Conservation (phyloP, 2,888 invertebrate genomes). For the Petrolisthes manimaculis region DNA sequence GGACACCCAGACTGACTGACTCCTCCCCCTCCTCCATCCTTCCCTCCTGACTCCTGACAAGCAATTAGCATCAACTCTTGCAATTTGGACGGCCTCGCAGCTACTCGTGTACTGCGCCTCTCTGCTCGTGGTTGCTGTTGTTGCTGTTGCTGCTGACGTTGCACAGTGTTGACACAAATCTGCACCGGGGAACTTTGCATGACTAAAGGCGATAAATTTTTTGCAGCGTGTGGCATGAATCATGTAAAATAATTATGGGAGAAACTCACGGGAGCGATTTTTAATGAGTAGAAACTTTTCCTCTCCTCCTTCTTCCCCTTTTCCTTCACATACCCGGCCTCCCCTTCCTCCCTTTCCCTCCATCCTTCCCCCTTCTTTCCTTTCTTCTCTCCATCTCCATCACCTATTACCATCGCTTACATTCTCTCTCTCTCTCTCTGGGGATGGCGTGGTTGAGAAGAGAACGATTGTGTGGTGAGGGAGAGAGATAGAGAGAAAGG, state of each 20-base stretch:
- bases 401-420: not conserved
- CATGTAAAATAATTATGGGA: slow-evolving; percentile 50
- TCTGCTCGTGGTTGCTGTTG: not conserved
- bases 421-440: not conserved
- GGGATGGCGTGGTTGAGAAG: slow-evolving; percentile 2
- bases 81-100: no score
- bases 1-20: not conserved
- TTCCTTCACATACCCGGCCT: not conserved
- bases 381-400: not conserved
- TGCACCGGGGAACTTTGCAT: no score
- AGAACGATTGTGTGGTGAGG: not conserved
- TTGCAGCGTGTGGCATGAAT: not conserved
- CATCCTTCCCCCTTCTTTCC: not conserved
- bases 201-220: not conserved
- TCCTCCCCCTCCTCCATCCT: not conserved
- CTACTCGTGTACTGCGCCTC: not conserved
- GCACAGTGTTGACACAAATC: not conserved
- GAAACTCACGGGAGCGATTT: slow-evolving; percentile 34
- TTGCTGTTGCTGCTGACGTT: no score
- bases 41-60: not conserved
- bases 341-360: not conserved
- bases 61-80: not conserved
- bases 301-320: not conserved
- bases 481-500: not conserved
- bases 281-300: slow-evolving; percentile 33